phyloP scores from a whole-genome alignment of 2,888 invertebrate genomes.

The Stenolophus ochropezus region DNA sequence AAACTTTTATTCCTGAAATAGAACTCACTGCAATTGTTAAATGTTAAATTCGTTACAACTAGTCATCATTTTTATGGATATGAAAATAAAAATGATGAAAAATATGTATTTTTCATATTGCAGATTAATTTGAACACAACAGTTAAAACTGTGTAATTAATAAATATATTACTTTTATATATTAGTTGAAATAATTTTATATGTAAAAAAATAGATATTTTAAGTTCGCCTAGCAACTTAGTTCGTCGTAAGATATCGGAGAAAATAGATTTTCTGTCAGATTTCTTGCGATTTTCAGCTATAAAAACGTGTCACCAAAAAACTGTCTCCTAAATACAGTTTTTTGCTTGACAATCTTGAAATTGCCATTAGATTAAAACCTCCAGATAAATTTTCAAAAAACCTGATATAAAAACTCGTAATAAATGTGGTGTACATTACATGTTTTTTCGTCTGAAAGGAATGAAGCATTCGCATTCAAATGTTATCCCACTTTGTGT shows the following conservation, averaged over 20 bases:
- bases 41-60: too few species aligned
- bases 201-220: too few species aligned
- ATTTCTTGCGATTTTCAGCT: background rate
- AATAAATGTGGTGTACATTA: background rate
- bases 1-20: background rate
- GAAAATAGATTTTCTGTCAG: background rate
- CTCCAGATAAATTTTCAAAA: constrained; percentile 2
- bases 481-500: constrained; percentile 33
- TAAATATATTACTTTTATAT: too few species aligned
- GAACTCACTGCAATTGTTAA: background rate
- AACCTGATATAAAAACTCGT: constrained; percentile 2
- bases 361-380: constrained; percentile 19
- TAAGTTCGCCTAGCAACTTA: too few species aligned
- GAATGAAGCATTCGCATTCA: constrained; percentile 27
- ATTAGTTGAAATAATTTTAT: too few species aligned
- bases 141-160: too few species aligned
- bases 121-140: too few species aligned
- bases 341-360: constrained; percentile 65
- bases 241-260: background rate
- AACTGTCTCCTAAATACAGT: background rate
- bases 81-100: too few species aligned
- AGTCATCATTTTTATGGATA: too few species aligned
- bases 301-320: constrained; percentile 8
- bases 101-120: too few species aligned
- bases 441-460: constrained; percentile 16